A percentile compares a stretch with the other conserved stretches of the same genome.
Conservation (phyloP, 2,888 invertebrate genomes). For the Chirona hameri region DNA sequence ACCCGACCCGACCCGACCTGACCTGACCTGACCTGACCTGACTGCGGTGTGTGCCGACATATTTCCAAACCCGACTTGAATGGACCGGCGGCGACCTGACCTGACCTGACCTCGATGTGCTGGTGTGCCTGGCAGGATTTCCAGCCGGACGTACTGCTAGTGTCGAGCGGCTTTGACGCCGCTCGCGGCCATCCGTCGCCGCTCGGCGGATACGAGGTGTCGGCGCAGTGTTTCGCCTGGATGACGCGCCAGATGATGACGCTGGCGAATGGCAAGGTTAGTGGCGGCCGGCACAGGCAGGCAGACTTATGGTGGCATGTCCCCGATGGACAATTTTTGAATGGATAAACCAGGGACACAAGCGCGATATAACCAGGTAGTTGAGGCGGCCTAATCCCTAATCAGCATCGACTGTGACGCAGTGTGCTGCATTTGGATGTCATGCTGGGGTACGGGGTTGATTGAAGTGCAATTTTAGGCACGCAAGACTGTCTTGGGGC, state of each 20-base stretch:
- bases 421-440: too few relatives aligned
- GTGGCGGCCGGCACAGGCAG: background rate
- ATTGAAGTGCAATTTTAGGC: too few relatives aligned
- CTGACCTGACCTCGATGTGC: background rate
- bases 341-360: too few relatives aligned
- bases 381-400: too few relatives aligned
- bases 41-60: too few relatives aligned
- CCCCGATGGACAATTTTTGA: too few relatives aligned
- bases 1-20: background rate
- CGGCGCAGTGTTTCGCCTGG: slow-evolving; percentile 92
- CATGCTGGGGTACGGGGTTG: too few relatives aligned
- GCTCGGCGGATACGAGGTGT: slow-evolving; percentile 91
- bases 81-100: background rate
- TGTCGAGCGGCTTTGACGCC: slow-evolving; percentile 98
- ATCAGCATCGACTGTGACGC: too few relatives aligned
- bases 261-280: slow-evolving; percentile 75
- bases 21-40: too few relatives aligned
- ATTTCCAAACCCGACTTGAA: background rate
- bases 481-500: too few relatives aligned
- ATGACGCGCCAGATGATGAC: slow-evolving; percentile 92
- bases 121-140: slow-evolving; percentile 57
- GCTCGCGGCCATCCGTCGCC: slow-evolving; percentile 91
- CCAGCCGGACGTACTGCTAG: slow-evolving; percentile 87
- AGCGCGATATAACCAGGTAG: too few relatives aligned
- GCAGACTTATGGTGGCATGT: too few relatives aligned